Base-by-base conservation (phyloP, 2,113 vertebrate genomes). In the Nesospiza acunhae region DNA sequence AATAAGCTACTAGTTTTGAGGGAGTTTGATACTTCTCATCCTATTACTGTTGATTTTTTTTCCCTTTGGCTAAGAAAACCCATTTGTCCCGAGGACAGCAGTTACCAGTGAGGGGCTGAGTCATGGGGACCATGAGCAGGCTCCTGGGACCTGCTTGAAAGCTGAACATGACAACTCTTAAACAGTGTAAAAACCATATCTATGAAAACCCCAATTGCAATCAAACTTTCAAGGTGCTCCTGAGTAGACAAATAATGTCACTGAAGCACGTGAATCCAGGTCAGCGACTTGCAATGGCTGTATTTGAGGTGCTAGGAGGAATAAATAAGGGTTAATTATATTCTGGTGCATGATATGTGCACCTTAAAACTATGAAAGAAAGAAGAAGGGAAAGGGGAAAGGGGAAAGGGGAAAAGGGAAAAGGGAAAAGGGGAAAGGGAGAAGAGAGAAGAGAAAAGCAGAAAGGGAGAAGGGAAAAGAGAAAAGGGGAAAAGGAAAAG, bases 191-290 rank as follows among this genome's bases (percentile, higher is more conserved):
- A 35, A 75, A 55, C 4, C 1, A 5, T 58, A 86, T 55, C 68
- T 52, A 14, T 44, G 42, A 86, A 92, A 92, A 55, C 52, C 86
- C 44, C 74, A 84, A 93, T 70, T 80, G 35, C 63, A 90, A 67
- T 92, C 72, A 84, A 74, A 69, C 41, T 66, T 92, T 77, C 42
- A 64, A 87, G 73, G 66, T 49, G 35, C n/a, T 89, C 62, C 66
- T 91, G 47, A 27, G 49, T 35, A 84, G 84, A 72, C 0, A 3
- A 81, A 78, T 53, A 85, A 60, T 68, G 68, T 56, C 53, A n/a
- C 19, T 53, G 69, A 92, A 84, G 31, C 13, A 75, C 24, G 26
- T 89, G 76, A 72, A 94, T 52, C 33, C 33, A 47, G 35, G 69
- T 47, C 80, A 94, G 53, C 14, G 44, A 49, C 31, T 78, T 10